Conservation (phyloP, 2,113 vertebrate genomes). For the Pleuronectes platessa region DNA sequence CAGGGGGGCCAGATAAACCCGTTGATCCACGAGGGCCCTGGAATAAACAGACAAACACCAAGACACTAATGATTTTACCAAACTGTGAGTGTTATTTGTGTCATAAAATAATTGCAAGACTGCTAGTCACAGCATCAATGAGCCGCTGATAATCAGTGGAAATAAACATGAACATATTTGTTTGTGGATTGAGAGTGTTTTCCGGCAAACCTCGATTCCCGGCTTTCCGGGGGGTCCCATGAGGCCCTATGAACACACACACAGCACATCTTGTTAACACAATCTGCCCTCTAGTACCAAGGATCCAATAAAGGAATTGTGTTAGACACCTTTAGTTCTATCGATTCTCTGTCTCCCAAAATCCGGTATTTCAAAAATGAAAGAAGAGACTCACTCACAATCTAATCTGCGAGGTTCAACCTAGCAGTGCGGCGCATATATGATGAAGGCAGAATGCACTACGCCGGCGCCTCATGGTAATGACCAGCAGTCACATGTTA, state of each 20-base stretch:
- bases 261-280: conserved; percentile 75
- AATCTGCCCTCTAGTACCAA: conserved; percentile 62
- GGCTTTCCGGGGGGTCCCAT: conserved; percentile 87
- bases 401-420: conserved; percentile 54
- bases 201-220: conserved; percentile 87
- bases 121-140: neutral
- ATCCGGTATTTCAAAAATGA: conserved; percentile 63
- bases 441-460: conserved; percentile 20
- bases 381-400: conserved; percentile 56
- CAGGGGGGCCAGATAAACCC: conserved; percentile 88
- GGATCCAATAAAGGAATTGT: conserved; percentile 71
- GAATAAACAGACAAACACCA: conserved; percentile 25
- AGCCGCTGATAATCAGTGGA: neutral
- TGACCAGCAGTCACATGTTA: conserved; percentile 19
- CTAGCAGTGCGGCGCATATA: conserved; percentile 16
- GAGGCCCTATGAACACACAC: conserved; percentile 85
- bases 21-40: conserved; percentile 90
- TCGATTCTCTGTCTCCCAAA: conserved; percentile 72
- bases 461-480: conserved; percentile 13
- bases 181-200: conserved; percentile 27
- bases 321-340: conserved; percentile 75
- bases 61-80: conserved; percentile 8
- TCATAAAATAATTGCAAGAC: conserved; percentile 9
- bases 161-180: conserved; percentile 20
- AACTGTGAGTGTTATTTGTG: conserved; percentile 7